Evolutionary conservation across 2,888 invertebrate genomes (phyloP).

Genomic region (Rhamphomyia laevipes): DNA sequence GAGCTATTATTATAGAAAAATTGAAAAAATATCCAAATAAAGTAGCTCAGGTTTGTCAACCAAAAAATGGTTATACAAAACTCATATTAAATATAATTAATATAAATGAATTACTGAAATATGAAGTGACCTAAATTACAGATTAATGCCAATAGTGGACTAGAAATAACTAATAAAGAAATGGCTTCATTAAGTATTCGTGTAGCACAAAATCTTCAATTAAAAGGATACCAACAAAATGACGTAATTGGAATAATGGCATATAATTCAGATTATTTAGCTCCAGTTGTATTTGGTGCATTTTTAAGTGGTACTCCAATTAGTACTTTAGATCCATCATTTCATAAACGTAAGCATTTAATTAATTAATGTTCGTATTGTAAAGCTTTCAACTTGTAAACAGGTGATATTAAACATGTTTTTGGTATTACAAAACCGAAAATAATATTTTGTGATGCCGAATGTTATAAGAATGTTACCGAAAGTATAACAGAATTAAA

Average conservation of each 20-base stretch:
- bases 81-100: no score
- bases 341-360: slow-evolving; percentile 22
- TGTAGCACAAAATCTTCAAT: slow-evolving; percentile 6
- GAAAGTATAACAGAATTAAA: slow-evolving; percentile 23
- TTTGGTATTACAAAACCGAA: slow-evolving; percentile 13
- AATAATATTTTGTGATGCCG: slow-evolving; percentile 13
- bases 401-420: slow-evolving; percentile 11
- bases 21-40: no score
- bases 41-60: no score
- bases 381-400: background rate
- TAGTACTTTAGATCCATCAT: slow-evolving; percentile 28
- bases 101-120: no score
- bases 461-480: slow-evolving; percentile 8
- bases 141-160: slow-evolving; percentile 30
- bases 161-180: slow-evolving; percentile 26
- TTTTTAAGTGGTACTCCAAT: slow-evolving; percentile 29
- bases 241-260: slow-evolving; percentile 31
- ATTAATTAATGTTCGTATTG: no score
- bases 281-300: slow-evolving; percentile 29
- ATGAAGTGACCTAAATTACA: slow-evolving; percentile 26
- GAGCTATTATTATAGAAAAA: no score
- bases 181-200: slow-evolving; percentile 21
- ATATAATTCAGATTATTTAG: slow-evolving; percentile 26
- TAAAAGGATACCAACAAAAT: slow-evolving; percentile 24
- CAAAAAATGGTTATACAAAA: no score